Evolutionary conservation across 2,888 invertebrate genomes (phyloP), one percentile per base, ranked within the genome.

Genomic region (Acanthoscelides obtectus): DNA sequence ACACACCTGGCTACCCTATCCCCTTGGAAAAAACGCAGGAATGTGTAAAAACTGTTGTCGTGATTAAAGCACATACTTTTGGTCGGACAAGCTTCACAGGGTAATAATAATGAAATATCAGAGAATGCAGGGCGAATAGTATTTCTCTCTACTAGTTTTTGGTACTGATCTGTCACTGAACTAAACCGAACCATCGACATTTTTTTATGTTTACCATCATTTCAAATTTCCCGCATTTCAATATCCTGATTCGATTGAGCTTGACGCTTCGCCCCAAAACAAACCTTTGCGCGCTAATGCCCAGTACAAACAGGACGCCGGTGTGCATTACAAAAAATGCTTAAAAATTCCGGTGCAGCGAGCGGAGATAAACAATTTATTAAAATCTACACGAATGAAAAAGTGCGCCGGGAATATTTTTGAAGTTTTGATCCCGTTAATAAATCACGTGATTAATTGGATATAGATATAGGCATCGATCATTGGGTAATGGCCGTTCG

Each of bases 351-450:
- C 45, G 45, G 17, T 12, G 45, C 45, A 12, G 1, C 45, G 45
- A 12, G 17, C 45, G 45, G 63, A 68, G 66, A 66, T 69, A 71
- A 69, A 67, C 68, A 66, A 71, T 71, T 71, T 71, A 69, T 71
- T 71, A 69, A 45, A 45, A 45, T 45, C 12, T 45, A 45, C 45
- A 45, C 45, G 45, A 12, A 45, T 45, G 45, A 45, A 45, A 45
- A 45, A 45, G 45, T 4, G 12, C 45, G 45, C 45, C 12, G 45
- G 45, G 45, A 17, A 45, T n/a, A n/a, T 45, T 45, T 45, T 45
- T 45, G 45, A 45, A 45, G 45, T 45, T 45, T 45, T 45, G 45
- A 45, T 45, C 45, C 45, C 45, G 45, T 45, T 45, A 45, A 45
- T 45, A 45, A 45, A 45, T 45, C 45, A 45, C 45, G 45, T 45